Evolutionary conservation across 2,797 vertebrate genomes (phyloP).

Genomic region (Hyperoplus immaculatus): DNA sequence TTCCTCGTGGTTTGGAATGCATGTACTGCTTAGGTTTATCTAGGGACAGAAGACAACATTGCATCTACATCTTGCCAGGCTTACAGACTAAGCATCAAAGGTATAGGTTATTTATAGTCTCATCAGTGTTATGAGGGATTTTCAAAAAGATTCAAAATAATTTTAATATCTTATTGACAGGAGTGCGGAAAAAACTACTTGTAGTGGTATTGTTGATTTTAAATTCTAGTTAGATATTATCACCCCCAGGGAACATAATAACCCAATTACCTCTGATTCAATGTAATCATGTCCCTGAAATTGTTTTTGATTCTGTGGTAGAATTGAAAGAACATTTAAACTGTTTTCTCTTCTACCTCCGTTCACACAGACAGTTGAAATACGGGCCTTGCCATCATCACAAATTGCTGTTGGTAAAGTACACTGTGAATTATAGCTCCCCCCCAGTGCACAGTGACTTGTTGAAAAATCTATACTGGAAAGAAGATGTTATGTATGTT

Average conservation of each 20-base stretch:
- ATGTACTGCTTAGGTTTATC: constrained; percentile 19
- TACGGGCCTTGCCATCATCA: constrained; percentile 1
- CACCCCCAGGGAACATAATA: constrained; percentile 54
- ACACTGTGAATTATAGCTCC: constrained; percentile 57
- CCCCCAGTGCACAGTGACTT: constrained; percentile 30
- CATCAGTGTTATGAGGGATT: not conserved
- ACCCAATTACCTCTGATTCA: constrained; percentile 55
- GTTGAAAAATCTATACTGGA: constrained; percentile 31
- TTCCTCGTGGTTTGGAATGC: constrained; percentile 18
- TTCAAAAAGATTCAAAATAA: not conserved
- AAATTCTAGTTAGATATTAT: constrained; percentile 45
- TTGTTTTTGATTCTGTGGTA: constrained; percentile 30
- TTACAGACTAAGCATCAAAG: constrained; percentile 17
- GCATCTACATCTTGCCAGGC: constrained; percentile 13
- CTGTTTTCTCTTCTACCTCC: constrained; percentile 9
- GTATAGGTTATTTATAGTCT: not conserved
- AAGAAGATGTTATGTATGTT: not conserved
- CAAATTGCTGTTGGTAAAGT: constrained; percentile 28
- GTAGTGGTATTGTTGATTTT: constrained; percentile 29
- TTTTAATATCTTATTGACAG: not conserved
- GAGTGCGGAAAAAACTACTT: not conserved
- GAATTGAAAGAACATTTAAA: constrained; percentile 26
- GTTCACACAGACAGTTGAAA: constrained; percentile 23
- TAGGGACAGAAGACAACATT: not conserved
- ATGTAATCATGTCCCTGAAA: constrained; percentile 53